Percentiles rank a stretch among this genome's conserved stretches.
These are phyloP conservation scores for Ophiodon elongatus DNA, from an alignment of 2,113 vertebrate species.

Conservation along the genomic window DNA sequence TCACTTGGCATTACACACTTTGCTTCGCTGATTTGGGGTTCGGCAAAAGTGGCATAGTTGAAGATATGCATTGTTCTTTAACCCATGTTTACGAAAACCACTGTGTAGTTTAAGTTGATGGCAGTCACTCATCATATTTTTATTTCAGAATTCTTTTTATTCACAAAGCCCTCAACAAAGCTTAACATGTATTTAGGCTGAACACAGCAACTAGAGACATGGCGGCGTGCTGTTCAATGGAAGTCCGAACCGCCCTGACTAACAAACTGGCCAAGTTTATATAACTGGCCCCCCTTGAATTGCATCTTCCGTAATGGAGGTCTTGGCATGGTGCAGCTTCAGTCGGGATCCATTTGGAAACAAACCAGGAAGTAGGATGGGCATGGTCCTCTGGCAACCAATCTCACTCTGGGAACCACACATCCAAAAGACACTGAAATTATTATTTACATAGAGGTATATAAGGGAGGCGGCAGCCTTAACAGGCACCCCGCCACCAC, in stretches of 20 bases:
- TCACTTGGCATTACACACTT: neutral
- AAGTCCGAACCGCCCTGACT: too few species aligned
- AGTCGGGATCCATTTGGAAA: neutral
- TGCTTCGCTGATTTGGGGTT: neutral
- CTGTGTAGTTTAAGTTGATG: neutral
- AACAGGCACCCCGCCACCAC: neutral
- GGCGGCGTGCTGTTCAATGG: too few species aligned
- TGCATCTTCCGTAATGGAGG: too few species aligned
- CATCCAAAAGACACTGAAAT: neutral
- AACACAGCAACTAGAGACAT: too few species aligned
- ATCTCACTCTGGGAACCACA: neutral
- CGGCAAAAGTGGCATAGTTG: neutral
- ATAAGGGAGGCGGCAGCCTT: neutral
- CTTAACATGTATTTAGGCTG: too few species aligned
- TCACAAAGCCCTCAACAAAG: too few species aligned
- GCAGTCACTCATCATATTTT: too few species aligned
- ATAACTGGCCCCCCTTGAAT: too few species aligned
- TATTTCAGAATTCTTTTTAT: too few species aligned
- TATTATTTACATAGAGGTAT: neutral
- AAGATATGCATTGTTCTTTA: neutral
- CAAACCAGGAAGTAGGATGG: neutral
- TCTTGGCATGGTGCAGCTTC: too few species aligned
- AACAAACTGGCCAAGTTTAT: too few species aligned
- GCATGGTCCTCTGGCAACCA: neutral
- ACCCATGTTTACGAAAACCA: neutral